phyloP scores from a whole-genome alignment of 2,113 vertebrate genomes.

The Eidolon helvum region DNA sequence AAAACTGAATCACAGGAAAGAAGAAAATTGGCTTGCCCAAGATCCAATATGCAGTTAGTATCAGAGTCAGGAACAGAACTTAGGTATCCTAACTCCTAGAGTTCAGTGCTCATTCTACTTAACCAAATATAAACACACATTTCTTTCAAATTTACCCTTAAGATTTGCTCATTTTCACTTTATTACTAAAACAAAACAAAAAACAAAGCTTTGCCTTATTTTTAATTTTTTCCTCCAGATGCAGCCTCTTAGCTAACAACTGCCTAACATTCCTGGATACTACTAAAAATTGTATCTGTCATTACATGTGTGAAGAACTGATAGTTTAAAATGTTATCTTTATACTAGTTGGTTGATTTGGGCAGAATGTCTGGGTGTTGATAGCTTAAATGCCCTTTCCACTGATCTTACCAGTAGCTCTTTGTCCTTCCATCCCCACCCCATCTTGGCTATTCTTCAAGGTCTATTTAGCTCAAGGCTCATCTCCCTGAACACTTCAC shows the following conservation, averaged over 20 bases:
- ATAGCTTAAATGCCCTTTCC: neutral
- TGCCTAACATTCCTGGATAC: neutral
- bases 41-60: neutral
- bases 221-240: constrained; percentile 28
- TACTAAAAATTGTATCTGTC: neutral
- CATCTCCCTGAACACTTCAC: neutral
- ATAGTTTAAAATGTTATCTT: neutral
- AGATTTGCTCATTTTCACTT: neutral
- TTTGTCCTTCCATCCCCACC: neutral
- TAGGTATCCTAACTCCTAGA: neutral
- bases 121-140: neutral
- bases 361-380: neutral
- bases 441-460: neutral
- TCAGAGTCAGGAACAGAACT: neutral
- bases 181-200: neutral
- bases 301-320: neutral
- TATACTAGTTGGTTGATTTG: neutral
- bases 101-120: neutral
- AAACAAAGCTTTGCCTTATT: neutral
- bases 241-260: neutral
- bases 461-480: neutral
- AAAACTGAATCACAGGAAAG: neutral
- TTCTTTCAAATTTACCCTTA: neutral
- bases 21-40: neutral
- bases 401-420: neutral